A percentile compares a stretch with the other conserved stretches of the same genome.
phyloP scores from a whole-genome alignment of 1,140 invertebrate genomes.

The Ericerus pela region DNA sequence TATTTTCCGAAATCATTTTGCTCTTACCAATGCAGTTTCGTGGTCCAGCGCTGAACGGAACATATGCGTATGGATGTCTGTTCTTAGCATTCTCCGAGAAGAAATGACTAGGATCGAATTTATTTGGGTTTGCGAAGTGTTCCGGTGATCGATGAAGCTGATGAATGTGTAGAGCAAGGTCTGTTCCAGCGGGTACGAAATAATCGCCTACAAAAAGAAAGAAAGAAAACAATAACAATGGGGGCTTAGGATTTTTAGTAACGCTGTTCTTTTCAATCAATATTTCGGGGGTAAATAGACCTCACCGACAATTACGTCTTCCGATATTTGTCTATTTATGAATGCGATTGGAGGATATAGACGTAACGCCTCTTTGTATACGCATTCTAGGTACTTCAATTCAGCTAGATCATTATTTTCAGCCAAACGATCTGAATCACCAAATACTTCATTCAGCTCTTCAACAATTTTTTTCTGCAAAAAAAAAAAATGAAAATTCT shows the following conservation, averaged over 20 bases:
- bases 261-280: background rate
- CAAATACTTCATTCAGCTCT: slow-evolving; percentile 38
- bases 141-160: slow-evolving; percentile 39
- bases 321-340: slow-evolving; percentile 31
- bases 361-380: slow-evolving; percentile 32
- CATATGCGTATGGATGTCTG: slow-evolving; percentile 34
- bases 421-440: slow-evolving; percentile 23
- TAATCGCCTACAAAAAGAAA: slow-evolving; percentile 21
- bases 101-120: slow-evolving; percentile 49
- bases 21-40: slow-evolving; percentile 43
- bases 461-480: slow-evolving; percentile 36
- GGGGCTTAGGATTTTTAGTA: background rate
- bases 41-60: slow-evolving; percentile 44
- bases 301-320: slow-evolving; percentile 23
- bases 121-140: slow-evolving; percentile 41
- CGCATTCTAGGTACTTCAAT: slow-evolving; percentile 36
- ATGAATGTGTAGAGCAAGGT: slow-evolving; percentile 26
- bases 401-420: slow-evolving; percentile 34
- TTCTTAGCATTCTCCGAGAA: slow-evolving; percentile 35
- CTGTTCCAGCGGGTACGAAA: slow-evolving; percentile 24
- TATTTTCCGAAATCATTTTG: too few species aligned
- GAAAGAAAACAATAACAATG: background rate
- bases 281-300: background rate
- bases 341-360: slow-evolving; percentile 38
- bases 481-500: too few species aligned